These are phyloP conservation scores for Sebastes elongatus DNA, from an alignment of 2,797 vertebrate genomes.

Conservation along the genomic window DNA sequence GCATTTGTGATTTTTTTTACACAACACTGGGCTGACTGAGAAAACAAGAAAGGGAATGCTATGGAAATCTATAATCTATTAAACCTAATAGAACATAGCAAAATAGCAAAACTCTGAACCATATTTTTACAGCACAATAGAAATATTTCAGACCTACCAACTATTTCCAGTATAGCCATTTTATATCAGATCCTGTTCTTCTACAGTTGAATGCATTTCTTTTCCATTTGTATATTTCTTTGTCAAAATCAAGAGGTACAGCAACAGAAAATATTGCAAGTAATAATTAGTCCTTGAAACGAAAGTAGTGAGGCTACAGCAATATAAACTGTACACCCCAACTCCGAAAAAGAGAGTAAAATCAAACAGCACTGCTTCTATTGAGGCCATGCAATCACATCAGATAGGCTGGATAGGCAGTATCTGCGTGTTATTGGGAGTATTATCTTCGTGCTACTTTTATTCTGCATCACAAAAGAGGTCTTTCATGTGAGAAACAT, in stretches of 20 bases:
- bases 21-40: background rate
- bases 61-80: too few species aligned
- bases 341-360: conserved; percentile 51
- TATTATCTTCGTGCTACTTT: conserved; percentile 78
- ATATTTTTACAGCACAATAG: background rate
- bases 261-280: conserved; percentile 54
- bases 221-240: conserved; percentile 25
- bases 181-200: conserved; percentile 33
- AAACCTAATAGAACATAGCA: background rate
- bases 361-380: conserved; percentile 68
- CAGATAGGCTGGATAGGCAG: conserved; percentile 68
- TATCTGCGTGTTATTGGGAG: conserved; percentile 74
- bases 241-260: conserved; percentile 31
- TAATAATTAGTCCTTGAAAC: conserved; percentile 69
- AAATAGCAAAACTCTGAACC: conserved; percentile 1
- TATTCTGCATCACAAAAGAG: conserved; percentile 81
- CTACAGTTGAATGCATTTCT: conserved; percentile 28
- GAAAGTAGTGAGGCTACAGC: conserved; percentile 52
- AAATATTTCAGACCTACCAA: conserved; percentile 10
- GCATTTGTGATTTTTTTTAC: too few species aligned
- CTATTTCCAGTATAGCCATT: background rate
- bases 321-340: conserved; percentile 42
- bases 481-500: conserved; percentile 81
- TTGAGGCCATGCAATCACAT: conserved; percentile 71
- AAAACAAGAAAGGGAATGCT: background rate